Base-by-base conservation (phyloP, 2,888 invertebrate species). In the Microctonus hyperodae region DNA sequence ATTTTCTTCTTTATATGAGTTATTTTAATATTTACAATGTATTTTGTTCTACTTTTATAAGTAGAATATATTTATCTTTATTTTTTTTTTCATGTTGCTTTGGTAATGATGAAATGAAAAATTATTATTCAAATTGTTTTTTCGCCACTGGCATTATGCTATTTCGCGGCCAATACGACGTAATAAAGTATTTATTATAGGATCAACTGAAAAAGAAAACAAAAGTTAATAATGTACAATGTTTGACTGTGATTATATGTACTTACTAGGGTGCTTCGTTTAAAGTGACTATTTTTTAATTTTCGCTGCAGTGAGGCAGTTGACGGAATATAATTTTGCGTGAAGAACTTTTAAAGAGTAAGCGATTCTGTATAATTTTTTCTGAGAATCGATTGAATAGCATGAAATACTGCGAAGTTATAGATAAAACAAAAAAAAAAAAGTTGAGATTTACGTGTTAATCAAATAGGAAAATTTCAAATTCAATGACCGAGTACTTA, bases 81-180 rank as follows among this genome's bases (percentile, higher is more conserved):
- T 16, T 44, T 3, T 44, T 1, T 7, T 44, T 44, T 16, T 16
- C 7, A 9, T 44, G 16, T 23, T 23, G 22, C 13, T 23, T 51
- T 51, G 13, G 25, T 44, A 51, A 51, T 51, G 25, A 10, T 51
- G 51, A 51, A 25, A 51, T 44, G 16, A 44, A 44, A 20, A 44
- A 44, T 11, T 1, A 13, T 25, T n/a, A 40, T 40, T 13, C 16
- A n/a, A 59, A 16, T 23, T 16, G 60, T 22, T 22, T 22, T 22
- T 25, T 61, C 7, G 50, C 50, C 50, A 23, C 31, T 35, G 6
- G 20, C 5, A 13, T 31, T 23, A 80, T 69, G 68, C 60, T 78
- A 78, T 35, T 76, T 79, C 35, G 73, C 53, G 62, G 74, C 77
- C 13, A 73, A 70, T 62, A 70, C 71, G 51, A 71, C 70, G 71